These are phyloP conservation scores for Zaprionus tsacasi DNA, from an alignment of 1,140 invertebrate species.

Conservation along the genomic window DNA sequence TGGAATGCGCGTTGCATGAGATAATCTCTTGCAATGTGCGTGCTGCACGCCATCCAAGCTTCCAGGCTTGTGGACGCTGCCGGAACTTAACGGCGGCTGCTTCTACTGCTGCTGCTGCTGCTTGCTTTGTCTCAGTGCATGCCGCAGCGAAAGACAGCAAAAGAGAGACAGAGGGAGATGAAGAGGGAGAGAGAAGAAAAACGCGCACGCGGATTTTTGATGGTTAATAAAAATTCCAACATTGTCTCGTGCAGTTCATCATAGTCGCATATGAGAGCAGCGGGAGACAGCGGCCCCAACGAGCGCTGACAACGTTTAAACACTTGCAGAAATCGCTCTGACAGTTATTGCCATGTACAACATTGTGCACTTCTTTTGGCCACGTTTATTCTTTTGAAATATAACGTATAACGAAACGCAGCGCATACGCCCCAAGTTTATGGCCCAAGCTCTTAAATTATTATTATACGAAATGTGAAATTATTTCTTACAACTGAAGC, in stretches of 20 bases:
- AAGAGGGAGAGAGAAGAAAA: background rate
- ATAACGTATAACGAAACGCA: background rate
- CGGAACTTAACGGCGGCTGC: slow-evolving; percentile 39
- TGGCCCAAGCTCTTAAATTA: background rate
- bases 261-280: slow-evolving; percentile 65
- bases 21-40: slow-evolving; percentile 78
- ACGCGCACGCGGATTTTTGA: slow-evolving; percentile 66
- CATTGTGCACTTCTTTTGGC: slow-evolving; percentile 5
- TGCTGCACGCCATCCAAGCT: slow-evolving; percentile 70
- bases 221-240: slow-evolving; percentile 83
- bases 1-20: slow-evolving; percentile 78
- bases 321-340: slow-evolving; percentile 38
- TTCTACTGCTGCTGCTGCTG: background rate
- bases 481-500: background rate
- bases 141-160: background rate
- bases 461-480: background rate
- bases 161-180: slow-evolving; percentile 15
- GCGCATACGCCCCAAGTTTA: background rate
- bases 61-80: slow-evolving; percentile 20
- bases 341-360: slow-evolving; percentile 18
- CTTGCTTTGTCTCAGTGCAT: slow-evolving; percentile 23
- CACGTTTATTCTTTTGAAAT: background rate
- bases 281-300: slow-evolving; percentile 44
- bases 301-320: slow-evolving; percentile 60
- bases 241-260: slow-evolving; percentile 79